Conservation (phyloP, 2,797 vertebrate genomes). For the Lophotriccus pileatus region DNA sequence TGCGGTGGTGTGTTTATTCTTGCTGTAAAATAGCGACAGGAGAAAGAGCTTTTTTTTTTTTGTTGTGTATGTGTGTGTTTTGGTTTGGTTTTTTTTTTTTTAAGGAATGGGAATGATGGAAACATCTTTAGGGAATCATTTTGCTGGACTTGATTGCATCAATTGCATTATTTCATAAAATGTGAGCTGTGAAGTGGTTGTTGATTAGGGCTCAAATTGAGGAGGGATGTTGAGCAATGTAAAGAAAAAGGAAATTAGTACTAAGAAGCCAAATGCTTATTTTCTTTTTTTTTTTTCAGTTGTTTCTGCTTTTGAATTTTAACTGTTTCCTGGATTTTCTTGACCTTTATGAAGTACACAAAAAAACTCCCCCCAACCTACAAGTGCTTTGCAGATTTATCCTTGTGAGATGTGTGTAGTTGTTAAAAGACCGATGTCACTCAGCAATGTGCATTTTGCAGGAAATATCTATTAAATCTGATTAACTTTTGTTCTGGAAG, state of each 20-base stretch:
- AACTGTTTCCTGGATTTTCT: slow-evolving; percentile 10
- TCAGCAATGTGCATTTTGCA: background rate
- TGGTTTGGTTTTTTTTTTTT: background rate
- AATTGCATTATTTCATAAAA: slow-evolving; percentile 33
- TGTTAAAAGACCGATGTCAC: background rate
- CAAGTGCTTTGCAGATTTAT: background rate
- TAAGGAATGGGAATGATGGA: slow-evolving; percentile 1
- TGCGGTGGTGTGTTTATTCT: slow-evolving; percentile 3
- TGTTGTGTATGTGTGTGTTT: background rate
- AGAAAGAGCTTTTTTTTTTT: background rate
- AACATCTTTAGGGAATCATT: slow-evolving; percentile 59
- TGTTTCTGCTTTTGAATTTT: slow-evolving; percentile 13
- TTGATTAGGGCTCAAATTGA: slow-evolving; percentile 52
- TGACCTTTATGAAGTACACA: background rate
- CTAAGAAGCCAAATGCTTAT: slow-evolving; percentile 13
- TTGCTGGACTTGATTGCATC: slow-evolving; percentile 65
- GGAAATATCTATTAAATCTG: background rate
- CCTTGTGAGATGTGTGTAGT: background rate
- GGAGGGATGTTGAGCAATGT: background rate
- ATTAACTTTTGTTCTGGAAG: background rate
- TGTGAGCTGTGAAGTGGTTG: slow-evolving; percentile 62
- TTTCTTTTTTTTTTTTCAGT: background rate
- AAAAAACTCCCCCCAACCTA: background rate
- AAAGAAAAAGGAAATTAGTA: slow-evolving; percentile 40
- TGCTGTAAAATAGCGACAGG: background rate